Conservation (phyloP, 2,888 invertebrate species). For the Drosophila peninsularis region DNA sequence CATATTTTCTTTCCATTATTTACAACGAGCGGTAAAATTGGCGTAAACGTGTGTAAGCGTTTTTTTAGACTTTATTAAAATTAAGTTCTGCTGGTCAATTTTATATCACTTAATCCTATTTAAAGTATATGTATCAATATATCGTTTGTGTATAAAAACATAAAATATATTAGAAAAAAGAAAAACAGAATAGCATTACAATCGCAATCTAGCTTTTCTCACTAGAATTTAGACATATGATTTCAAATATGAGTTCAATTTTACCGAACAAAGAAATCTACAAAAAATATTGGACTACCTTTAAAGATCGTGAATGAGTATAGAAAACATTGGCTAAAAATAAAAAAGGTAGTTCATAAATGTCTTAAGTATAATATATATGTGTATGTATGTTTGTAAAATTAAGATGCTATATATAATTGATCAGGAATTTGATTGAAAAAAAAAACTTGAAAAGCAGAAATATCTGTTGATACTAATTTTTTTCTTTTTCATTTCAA, state of each 20-base stretch:
- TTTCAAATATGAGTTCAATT: not conserved
- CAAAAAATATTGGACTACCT: not conserved
- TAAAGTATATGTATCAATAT: slow-evolving; percentile 15
- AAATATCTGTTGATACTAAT: not conserved
- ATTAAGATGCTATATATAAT: slow-evolving; percentile 6
- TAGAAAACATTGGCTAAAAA: slow-evolving; percentile 1
- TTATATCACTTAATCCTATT: slow-evolving; percentile 20
- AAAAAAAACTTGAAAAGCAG: not conserved
- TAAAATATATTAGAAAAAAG: slow-evolving; percentile 6
- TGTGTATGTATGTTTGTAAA: slow-evolving; percentile 34
- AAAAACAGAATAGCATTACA: not conserved
- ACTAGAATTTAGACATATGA: not conserved
- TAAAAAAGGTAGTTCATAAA: slow-evolving; percentile 36
- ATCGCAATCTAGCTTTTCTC: not conserved
- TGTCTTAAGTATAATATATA: slow-evolving; percentile 35
- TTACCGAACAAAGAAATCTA: not conserved
- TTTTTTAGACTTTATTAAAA: slow-evolving; percentile 10
- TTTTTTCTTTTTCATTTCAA: not conserved
- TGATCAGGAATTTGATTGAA: not conserved
- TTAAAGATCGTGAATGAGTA: not conserved
- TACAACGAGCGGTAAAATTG: slow-evolving; percentile 31
- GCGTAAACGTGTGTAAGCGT: not conserved
- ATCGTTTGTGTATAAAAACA: slow-evolving; percentile 2
- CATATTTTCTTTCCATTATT: slow-evolving; percentile 30
- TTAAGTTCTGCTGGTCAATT: slow-evolving; percentile 46